Percentiles rank a stretch among this genome's conserved stretches.
These are phyloP conservation scores for Dendrolimus kikuchii DNA, from an alignment of 1,140 invertebrate species.

Conservation along the genomic window DNA sequence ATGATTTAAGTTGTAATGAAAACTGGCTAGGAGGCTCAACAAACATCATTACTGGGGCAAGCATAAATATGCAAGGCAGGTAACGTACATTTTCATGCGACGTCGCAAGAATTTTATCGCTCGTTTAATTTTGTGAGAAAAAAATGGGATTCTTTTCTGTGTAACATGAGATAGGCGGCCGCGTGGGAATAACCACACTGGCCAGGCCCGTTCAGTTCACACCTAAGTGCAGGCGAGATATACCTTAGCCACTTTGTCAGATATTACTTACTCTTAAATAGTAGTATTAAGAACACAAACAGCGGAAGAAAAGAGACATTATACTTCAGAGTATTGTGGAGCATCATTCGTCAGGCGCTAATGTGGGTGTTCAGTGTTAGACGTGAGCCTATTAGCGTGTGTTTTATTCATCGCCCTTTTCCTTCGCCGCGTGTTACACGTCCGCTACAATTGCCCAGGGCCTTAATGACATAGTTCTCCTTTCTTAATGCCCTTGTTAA, in stretches of 20 bases:
- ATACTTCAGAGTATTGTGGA: constrained; percentile 37
- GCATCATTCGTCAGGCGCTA: constrained; percentile 46
- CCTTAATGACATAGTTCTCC: constrained; percentile 36
- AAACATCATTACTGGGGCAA: constrained; percentile 67
- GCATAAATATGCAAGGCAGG: constrained; percentile 71
- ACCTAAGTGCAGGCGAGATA: constrained; percentile 62
- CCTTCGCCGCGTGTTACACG: constrained; percentile 35
- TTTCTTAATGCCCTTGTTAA: constrained; percentile 35
- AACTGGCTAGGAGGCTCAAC: constrained; percentile 48
- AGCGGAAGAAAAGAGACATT: constrained; percentile 39
- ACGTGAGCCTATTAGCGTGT: constrained; percentile 43
- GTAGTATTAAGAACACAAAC: constrained; percentile 39
- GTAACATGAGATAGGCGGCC: constrained; percentile 54
- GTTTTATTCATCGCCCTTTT: constrained; percentile 51
- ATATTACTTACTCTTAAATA: constrained; percentile 65
- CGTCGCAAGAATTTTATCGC: constrained; percentile 70
- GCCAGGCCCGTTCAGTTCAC: constrained; percentile 32
- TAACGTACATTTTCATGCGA: constrained; percentile 71
- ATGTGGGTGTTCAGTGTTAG: constrained; percentile 46
- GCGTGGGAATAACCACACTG: constrained; percentile 58
- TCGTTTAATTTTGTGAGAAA: constrained; percentile 67
- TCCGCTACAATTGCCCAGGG: constrained; percentile 31
- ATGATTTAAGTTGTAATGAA: constrained; percentile 58
- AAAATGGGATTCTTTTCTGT: constrained; percentile 58
- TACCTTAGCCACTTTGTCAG: constrained; percentile 53